A percentile compares a stretch with the other conserved stretches of the same genome.
Evolutionary conservation across 2,113 vertebrate genomes (phyloP).

Genomic region (Cyphomyrus discorhynchus): DNA sequence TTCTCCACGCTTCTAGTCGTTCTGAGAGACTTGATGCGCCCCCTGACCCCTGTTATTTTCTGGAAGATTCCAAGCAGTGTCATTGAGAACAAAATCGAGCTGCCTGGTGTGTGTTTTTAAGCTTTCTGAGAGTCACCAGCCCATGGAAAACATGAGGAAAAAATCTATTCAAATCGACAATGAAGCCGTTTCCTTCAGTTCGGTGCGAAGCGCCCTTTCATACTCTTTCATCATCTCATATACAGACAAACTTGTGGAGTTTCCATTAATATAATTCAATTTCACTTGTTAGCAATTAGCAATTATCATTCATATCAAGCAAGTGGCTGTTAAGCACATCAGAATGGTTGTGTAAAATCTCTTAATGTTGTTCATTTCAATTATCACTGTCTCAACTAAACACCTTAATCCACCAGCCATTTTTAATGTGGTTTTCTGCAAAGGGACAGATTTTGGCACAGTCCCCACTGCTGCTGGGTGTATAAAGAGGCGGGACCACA

Average conservation of each 20-base stretch:
- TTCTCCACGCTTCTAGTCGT: not conserved
- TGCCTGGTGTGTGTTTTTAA: not conserved
- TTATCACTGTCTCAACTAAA: not conserved
- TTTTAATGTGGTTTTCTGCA: not conserved
- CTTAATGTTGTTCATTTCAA: not conserved
- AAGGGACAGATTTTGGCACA: not conserved
- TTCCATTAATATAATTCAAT: not conserved
- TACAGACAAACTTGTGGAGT: not conserved
- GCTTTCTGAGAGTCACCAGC: not conserved
- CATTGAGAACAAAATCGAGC: not conserved
- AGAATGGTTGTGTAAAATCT: not conserved
- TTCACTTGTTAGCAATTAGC: not conserved
- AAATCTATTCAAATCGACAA: not conserved
- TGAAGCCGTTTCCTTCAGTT: conserved; percentile 16
- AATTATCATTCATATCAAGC: not conserved
- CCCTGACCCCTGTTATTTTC: not conserved
- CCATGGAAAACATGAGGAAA: not conserved
- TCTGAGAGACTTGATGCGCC: not conserved
- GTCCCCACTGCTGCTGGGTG: not conserved
- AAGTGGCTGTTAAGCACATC: not conserved
- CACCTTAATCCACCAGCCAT: not conserved
- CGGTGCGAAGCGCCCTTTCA: not conserved
- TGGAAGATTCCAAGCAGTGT: not conserved
- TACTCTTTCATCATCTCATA: conserved; percentile 10
- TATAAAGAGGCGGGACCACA: not conserved